Conservation (phyloP, 2,113 vertebrate genomes). For the Danio rerio region GRCz12tu NC_133194.1:27600501-27601000, state of each 20-base stretch:
- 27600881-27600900: no score
- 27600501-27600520: slow-evolving; percentile 60
- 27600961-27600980: no score
- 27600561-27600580: slow-evolving; percentile 61
- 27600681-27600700: slow-evolving; percentile 36
- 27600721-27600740: slow-evolving; percentile 1
- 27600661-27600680: slow-evolving; percentile 23
- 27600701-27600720: slow-evolving; percentile 4
- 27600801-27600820: no score
- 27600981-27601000: no score
- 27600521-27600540: slow-evolving; percentile 50
- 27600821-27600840: no score
- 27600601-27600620: slow-evolving; percentile 50
- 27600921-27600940: no score
- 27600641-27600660: slow-evolving; percentile 28
- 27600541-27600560: slow-evolving; percentile 54
- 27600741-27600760: neutral
- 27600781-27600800: no score
- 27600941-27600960: no score
- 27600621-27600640: slow-evolving; percentile 52
- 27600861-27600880: no score
- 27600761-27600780: neutral
- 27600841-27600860: no score
- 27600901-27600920: no score
- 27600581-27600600: slow-evolving; percentile 55